These are phyloP conservation scores for Drosophila orosa DNA, from an alignment of 1,140 invertebrate species.

Conservation along the genomic window DNA sequence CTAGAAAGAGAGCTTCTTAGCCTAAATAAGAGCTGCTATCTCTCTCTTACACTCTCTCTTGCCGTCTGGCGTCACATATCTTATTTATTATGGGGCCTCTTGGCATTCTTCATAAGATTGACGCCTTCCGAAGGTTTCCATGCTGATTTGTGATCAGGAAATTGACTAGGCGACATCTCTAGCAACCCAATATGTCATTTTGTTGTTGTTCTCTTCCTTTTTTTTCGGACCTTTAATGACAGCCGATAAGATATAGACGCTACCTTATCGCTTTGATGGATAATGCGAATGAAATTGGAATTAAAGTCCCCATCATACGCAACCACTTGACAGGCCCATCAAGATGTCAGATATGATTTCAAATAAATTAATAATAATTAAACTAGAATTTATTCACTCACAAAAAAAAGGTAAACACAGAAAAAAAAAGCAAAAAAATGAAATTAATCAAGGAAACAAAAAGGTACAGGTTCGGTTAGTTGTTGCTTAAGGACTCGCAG, in stretches of 20 bases:
- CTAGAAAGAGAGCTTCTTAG: too few relatives aligned
- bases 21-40: too few relatives aligned
- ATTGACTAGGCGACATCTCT: slow-evolving; percentile 11
- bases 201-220: neutral
- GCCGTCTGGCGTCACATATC: neutral
- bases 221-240: slow-evolving; percentile 3
- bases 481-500: slow-evolving; percentile 22
- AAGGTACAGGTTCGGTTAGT: slow-evolving; percentile 16
- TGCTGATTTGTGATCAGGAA: slow-evolving; percentile 13
- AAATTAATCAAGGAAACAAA: slow-evolving; percentile 15
- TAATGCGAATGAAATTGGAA: slow-evolving; percentile 38
- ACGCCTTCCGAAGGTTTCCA: neutral
- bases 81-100: neutral
- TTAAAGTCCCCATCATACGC: slow-evolving; percentile 33
- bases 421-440: slow-evolving; percentile 10
- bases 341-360: slow-evolving; percentile 37
- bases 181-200: slow-evolving; percentile 7
- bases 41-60: neutral
- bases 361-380: slow-evolving; percentile 62
- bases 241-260: slow-evolving; percentile 24
- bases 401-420: slow-evolving; percentile 28
- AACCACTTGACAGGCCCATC: slow-evolving; percentile 21
- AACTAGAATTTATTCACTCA: slow-evolving; percentile 65
- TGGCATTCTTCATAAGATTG: neutral
- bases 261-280: slow-evolving; percentile 24